Evolutionary conservation across 2,888 invertebrate species (phyloP).

Genomic region (Bombylius discolor): DNA sequence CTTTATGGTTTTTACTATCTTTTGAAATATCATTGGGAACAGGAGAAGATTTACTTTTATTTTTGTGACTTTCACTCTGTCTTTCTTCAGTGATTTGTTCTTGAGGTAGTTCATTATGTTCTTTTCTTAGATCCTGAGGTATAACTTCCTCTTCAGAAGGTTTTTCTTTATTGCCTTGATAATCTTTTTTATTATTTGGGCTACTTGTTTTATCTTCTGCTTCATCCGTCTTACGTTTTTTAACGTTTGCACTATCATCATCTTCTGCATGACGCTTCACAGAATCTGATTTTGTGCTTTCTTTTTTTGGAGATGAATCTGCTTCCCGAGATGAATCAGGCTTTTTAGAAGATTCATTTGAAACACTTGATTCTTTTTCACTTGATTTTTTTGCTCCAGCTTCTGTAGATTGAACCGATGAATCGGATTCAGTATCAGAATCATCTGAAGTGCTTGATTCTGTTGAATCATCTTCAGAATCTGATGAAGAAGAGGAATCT

Average conservation of each 20-base stretch:
- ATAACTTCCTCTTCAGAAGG: too few relatives aligned
- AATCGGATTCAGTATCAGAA: background rate
- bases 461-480: conserved; percentile 6
- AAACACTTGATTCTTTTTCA: background rate
- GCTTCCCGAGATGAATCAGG: background rate
- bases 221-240: background rate
- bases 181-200: too few relatives aligned
- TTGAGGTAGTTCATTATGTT: too few relatives aligned
- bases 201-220: too few relatives aligned
- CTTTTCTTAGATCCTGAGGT: too few relatives aligned
- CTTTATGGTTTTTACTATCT: too few relatives aligned
- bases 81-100: too few relatives aligned
- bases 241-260: background rate
- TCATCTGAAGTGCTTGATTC: background rate
- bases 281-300: background rate
- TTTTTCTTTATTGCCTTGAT: too few relatives aligned
- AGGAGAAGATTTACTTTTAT: too few relatives aligned
- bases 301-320: background rate
- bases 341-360: background rate
- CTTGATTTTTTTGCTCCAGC: background rate
- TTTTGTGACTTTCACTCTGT: too few relatives aligned
- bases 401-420: background rate
- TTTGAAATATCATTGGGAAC: too few relatives aligned
- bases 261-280: background rate
- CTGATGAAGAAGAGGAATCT: background rate